Evolutionary conservation across 2,888 invertebrate genomes (phyloP).

Genomic region (Caenorhabditis panamensis): DNA sequence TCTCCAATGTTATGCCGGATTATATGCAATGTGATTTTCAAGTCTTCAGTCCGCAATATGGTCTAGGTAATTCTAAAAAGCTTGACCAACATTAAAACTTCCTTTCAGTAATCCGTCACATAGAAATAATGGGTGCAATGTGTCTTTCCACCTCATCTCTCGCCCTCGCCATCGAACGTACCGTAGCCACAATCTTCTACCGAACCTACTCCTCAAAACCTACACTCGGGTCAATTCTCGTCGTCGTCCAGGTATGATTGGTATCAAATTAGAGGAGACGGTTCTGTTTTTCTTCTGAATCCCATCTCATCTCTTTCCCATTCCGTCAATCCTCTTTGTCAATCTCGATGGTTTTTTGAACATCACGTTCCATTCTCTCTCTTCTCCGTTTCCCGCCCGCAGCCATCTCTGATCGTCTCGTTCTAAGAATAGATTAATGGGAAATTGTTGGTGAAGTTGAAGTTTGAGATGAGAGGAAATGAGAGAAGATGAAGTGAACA

Average conservation of each 20-base stretch:
- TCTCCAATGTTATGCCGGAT: slow-evolving; percentile 61
- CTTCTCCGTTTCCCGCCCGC: slow-evolving; percentile 8
- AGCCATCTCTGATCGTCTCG: slow-evolving; percentile 48
- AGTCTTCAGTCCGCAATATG: slow-evolving; percentile 59
- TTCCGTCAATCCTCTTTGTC: too few relatives aligned
- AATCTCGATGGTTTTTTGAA: slow-evolving; percentile 35
- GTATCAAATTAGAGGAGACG: slow-evolving; percentile 31
- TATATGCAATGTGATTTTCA: slow-evolving; percentile 62
- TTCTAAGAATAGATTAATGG: slow-evolving; percentile 48
- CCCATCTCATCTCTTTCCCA: too few relatives aligned
- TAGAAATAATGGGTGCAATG: slow-evolving; percentile 51
- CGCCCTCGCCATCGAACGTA: slow-evolving; percentile 51
- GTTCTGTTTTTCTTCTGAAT: too few relatives aligned
- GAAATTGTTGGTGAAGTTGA: too few relatives aligned
- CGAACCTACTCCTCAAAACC: slow-evolving; percentile 53
- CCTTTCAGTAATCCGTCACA: slow-evolving; percentile 52
- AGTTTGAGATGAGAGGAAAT: too few relatives aligned
- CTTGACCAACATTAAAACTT: neutral
- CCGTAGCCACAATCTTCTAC: slow-evolving; percentile 61
- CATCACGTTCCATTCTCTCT: slow-evolving; percentile 39
- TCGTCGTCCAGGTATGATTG: slow-evolving; percentile 50
- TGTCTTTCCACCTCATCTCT: slow-evolving; percentile 35
- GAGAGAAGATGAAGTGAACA: slow-evolving; percentile 4
- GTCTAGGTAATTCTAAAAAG: slow-evolving; percentile 22
- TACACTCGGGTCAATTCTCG: slow-evolving; percentile 54